Evolutionary conservation across 1,140 invertebrate species (phyloP).

Genomic region (Tetragnatha versicolor): DNA sequence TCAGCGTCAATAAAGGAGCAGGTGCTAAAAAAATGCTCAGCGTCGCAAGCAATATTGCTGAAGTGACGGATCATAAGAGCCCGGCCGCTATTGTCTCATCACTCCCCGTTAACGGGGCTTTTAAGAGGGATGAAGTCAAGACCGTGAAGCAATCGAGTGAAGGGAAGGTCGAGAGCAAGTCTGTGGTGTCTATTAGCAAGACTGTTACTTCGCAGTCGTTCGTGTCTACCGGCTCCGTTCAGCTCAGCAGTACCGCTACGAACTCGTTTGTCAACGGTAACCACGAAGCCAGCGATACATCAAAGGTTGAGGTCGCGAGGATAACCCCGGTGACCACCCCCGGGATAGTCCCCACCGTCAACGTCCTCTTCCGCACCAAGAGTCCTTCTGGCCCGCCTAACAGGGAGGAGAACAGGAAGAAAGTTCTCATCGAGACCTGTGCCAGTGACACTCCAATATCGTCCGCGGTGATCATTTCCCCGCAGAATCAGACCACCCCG

Average conservation of each 20-base stretch:
- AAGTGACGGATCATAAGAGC: too few species aligned
- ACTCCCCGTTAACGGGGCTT: neutral
- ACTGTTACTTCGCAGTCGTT: slow-evolving; percentile 14
- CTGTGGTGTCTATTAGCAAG: too few species aligned
- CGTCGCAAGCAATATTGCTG: neutral
- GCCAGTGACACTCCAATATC: slow-evolving; percentile 3
- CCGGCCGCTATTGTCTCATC: too few species aligned
- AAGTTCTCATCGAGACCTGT: slow-evolving; percentile 43
- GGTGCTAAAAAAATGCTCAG: neutral
- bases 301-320: slow-evolving; percentile 33
- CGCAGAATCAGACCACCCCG: neutral
- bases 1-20: slow-evolving; percentile 5
- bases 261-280: slow-evolving; percentile 13
- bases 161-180: neutral
- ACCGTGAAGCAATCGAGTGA: neutral
- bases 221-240: neutral
- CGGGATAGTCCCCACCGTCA: slow-evolving; percentile 32
- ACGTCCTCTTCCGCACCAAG: slow-evolving; percentile 42
- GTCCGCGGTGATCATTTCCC: slow-evolving; percentile 24
- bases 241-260: neutral
- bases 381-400: neutral
- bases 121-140: neutral
- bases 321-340: slow-evolving; percentile 12
- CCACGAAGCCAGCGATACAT: neutral
- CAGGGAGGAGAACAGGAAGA: slow-evolving; percentile 43